Base-by-base conservation (phyloP, 1,140 invertebrate genomes). In the Apis florea region DNA sequence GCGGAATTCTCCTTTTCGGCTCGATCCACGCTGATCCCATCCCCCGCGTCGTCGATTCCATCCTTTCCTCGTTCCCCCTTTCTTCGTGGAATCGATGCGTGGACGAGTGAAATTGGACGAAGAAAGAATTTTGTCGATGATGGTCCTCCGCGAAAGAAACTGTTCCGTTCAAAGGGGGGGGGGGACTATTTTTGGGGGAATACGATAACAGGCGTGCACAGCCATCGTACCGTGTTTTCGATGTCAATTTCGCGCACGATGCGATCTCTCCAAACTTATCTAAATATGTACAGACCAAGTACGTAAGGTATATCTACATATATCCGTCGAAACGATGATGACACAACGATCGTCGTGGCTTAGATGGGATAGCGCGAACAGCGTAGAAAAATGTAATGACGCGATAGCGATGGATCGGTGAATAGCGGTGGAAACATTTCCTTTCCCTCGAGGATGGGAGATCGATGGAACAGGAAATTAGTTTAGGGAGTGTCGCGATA, bases 341-440 rank as follows among this genome's bases (percentile, higher is more conserved):
- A 81, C 73, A 71, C 73, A 69, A 77, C 58, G 21, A 51, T 49
- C 47, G 69, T 78, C 64, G 11, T 26, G 15, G 74, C 82, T 40
- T 70, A 58, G 54, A 47, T 56, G 75, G 56, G 68, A 59, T 61
- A 68, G 74, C 74, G 81, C 73, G 69, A 86, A 83, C 58, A 71
- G 73, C 72, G 81, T 86, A 86, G 84, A 86, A 86, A 86, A 86
- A 79, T 80, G 82, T 83, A 74, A 79, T 77, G 85, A 61, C 74
- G 70, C n/a, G 6, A 61, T 24, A 13, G 6, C 66, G 61, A 26
- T 51, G 6, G 24, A 67, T 58, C 78, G 19, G 53, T 11, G 26
- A 75, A 67, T 51, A 58, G 54, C 61, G 40, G 0, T 67, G n/a
- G 63, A 19, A 71, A 61, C 9, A 24, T 13, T 19, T 47, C n/a